These are phyloP conservation scores for Araneus ventricosus DNA, from an alignment of 1,140 invertebrate genomes.

Conservation along the genomic window DNA sequence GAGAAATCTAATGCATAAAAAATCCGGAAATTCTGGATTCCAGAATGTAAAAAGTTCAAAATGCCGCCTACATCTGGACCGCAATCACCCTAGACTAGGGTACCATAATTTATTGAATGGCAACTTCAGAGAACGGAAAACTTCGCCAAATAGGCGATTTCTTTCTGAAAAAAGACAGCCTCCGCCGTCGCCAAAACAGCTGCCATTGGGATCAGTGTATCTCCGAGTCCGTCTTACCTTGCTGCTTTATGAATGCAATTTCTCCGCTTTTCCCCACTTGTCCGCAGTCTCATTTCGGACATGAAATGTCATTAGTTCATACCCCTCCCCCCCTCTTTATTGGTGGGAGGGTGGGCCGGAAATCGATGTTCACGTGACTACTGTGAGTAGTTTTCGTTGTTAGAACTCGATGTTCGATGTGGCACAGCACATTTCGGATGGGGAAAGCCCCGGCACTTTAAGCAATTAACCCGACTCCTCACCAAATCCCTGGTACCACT, in stretches of 20 bases:
- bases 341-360: neutral
- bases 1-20: too few species aligned
- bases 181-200: neutral
- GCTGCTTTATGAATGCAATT: constrained; percentile 63
- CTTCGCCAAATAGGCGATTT: neutral
- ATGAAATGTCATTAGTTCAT: constrained; percentile 63
- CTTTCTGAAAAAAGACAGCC: neutral
- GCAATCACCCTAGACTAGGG: too few species aligned
- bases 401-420: neutral
- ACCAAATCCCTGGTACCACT: neutral
- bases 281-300: constrained; percentile 63
- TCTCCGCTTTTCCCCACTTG: constrained; percentile 19
- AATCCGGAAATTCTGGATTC: too few species aligned
- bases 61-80: too few species aligned
- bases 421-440: neutral
- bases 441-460: constrained; percentile 27
- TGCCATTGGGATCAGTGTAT: neutral
- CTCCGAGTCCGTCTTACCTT: constrained; percentile 50
- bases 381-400: constrained; percentile 61
- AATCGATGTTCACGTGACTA: constrained; percentile 59
- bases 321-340: constrained; percentile 2
- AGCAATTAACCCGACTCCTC: constrained; percentile 36
- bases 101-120: too few species aligned
- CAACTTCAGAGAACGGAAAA: too few species aligned
- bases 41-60: too few species aligned